phyloP scores from a whole-genome alignment of 2,113 vertebrate genomes.

The Procavia capensis region DNA sequence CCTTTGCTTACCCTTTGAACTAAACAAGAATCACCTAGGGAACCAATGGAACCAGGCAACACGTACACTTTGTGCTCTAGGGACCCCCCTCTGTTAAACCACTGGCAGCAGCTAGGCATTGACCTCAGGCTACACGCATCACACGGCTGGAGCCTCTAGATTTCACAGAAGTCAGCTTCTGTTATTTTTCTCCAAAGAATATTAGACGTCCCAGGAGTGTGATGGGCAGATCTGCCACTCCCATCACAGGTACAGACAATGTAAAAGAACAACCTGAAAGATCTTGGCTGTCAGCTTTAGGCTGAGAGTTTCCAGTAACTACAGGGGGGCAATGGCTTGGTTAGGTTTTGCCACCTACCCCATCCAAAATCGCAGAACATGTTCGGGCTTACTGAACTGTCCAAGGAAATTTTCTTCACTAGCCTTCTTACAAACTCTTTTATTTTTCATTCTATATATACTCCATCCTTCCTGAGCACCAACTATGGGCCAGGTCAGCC shows the following conservation, averaged over 20 bases:
- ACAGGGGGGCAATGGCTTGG: background rate
- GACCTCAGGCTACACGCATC: conserved; percentile 41
- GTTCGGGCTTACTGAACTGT: background rate
- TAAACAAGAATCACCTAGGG: conserved; percentile 52
- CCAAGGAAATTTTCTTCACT: background rate
- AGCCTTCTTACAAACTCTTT: background rate
- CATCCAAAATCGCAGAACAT: background rate
- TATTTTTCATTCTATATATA: background rate
- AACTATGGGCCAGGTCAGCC: background rate
- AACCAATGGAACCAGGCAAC: conserved; percentile 63
- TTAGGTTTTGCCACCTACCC: background rate
- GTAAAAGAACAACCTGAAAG: background rate
- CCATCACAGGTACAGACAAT: background rate
- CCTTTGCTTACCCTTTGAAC: background rate
- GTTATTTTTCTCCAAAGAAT: background rate
- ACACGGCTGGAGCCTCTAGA: background rate
- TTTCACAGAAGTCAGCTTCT: background rate
- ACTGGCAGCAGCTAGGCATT: background rate
- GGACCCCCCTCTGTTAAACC: background rate
- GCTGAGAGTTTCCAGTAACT: background rate
- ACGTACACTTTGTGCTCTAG: background rate
- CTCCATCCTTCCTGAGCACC: background rate
- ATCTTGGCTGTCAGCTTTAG: background rate
- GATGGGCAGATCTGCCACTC: background rate
- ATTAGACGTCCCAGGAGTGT: background rate